A percentile compares a stretch with the other conserved stretches of the same genome.
Evolutionary conservation across 2,888 invertebrate genomes (phyloP).

Genomic region (Lycocerus yunnanus): DNA sequence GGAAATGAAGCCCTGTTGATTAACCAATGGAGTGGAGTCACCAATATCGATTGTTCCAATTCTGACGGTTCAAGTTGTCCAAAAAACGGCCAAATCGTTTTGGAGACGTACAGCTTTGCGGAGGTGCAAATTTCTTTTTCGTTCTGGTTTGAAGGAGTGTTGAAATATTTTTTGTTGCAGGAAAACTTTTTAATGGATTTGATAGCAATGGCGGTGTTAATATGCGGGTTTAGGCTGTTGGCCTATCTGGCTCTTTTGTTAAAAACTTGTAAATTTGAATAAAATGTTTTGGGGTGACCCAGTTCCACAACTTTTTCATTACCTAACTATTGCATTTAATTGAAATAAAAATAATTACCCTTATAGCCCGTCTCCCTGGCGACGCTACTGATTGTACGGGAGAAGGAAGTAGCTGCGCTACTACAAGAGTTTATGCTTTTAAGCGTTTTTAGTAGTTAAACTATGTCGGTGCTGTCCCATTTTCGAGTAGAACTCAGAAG

Average conservation of each 20-base stretch:
- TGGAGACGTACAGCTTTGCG: slow-evolving; percentile 78
- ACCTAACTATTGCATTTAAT: no score
- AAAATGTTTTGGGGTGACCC: slow-evolving; percentile 13
- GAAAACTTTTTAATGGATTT: slow-evolving; percentile 5
- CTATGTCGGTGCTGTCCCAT: no score
- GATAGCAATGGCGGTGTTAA: slow-evolving; percentile 2
- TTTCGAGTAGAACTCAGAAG: no score
- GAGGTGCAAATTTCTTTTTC: slow-evolving; percentile 61
- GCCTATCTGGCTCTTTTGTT: slow-evolving; percentile 77
- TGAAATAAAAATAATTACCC: no score
- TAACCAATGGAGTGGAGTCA: slow-evolving; percentile 86
- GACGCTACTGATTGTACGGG: no score
- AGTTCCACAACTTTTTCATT: not conserved
- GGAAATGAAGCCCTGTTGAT: slow-evolving; percentile 86
- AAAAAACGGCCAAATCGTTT: slow-evolving; percentile 74
- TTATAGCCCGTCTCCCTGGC: no score
- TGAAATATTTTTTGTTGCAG: no score
- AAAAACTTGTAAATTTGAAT: slow-evolving; percentile 69
- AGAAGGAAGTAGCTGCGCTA: no score
- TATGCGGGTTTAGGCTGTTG: slow-evolving; percentile 68
- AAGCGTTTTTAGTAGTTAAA: no score
- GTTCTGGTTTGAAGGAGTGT: no score
- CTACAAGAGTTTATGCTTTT: no score
- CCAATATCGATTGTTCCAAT: slow-evolving; percentile 70
- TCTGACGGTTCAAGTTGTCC: not conserved